Evolutionary conservation across 2,888 invertebrate species (phyloP).

Genomic region (Macaria liturata): DNA sequence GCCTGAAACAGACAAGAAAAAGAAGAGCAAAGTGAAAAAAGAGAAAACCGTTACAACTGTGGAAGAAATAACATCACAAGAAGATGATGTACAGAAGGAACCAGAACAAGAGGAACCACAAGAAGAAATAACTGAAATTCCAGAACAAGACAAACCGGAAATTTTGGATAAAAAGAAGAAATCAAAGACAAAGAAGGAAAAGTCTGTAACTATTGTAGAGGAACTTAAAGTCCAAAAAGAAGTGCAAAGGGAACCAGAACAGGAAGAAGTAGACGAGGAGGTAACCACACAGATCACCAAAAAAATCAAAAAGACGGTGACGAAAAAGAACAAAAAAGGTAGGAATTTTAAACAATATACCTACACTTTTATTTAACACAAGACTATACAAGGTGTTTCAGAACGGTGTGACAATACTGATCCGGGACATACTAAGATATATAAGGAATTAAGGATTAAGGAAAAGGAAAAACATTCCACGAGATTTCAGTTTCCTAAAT

Average conservation of each 20-base stretch:
- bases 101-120: background rate
- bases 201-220: constrained; percentile 19
- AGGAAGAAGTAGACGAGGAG: constrained; percentile 31
- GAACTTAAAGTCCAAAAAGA: constrained; percentile 26
- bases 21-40: constrained; percentile 42
- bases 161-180: constrained; percentile 17
- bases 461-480: no score
- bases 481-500: no score
- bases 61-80: constrained; percentile 44
- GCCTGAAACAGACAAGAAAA: constrained; percentile 56
- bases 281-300: constrained; percentile 38
- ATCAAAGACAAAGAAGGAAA: constrained; percentile 20
- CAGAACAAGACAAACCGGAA: background rate
- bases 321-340: constrained; percentile 50
- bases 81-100: constrained; percentile 4
- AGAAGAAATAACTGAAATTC: background rate
- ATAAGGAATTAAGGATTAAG: no score
- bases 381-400: background rate
- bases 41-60: constrained; percentile 38
- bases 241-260: constrained; percentile 21
- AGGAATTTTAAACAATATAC: constrained; percentile 26
- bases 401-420: no score
- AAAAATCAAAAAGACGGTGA: constrained; percentile 39
- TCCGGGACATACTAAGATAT: no score
- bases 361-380: background rate